phyloP scores from a whole-genome alignment of 2,113 vertebrate species.

The Hoplias malabaricus region DNA sequence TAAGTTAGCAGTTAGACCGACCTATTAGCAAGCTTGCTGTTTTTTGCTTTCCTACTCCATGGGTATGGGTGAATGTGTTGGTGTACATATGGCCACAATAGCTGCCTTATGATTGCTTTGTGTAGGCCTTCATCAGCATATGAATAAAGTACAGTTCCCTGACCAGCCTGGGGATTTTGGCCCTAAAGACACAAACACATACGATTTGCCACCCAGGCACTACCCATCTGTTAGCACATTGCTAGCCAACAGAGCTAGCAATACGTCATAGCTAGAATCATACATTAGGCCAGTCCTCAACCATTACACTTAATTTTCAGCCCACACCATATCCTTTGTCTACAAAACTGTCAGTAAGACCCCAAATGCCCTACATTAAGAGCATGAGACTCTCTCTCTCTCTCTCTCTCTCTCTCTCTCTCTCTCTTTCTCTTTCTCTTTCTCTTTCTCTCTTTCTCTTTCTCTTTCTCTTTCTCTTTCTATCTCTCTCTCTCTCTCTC shows the following conservation, averaged over 20 bases:
- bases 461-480: too few species aligned
- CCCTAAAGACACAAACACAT: constrained; percentile 13
- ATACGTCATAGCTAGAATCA: not conserved
- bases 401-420: too few species aligned
- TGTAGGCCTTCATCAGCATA: constrained; percentile 21
- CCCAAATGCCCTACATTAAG: too few species aligned
- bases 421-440: too few species aligned
- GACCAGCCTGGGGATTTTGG: not conserved
- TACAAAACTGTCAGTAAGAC: too few species aligned
- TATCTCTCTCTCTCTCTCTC: too few species aligned
- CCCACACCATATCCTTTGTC: too few species aligned
- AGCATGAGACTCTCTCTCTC: too few species aligned
- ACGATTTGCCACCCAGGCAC: constrained; percentile 8
- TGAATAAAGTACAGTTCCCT: constrained; percentile 17
- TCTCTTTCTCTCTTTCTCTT: too few species aligned
- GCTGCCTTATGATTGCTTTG: not conserved
- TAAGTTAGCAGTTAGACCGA: not conserved
- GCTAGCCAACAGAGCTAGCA: constrained; percentile 35
- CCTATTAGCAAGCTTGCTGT: not conserved
- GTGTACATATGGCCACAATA: not conserved
- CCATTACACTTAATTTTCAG: not conserved
- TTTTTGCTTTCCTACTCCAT: not conserved
- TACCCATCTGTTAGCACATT: constrained; percentile 44
- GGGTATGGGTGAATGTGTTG: not conserved
- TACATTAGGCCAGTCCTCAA: not conserved